Percentiles rank a stretch among this genome's conserved stretches.
These are phyloP conservation scores for Girardinus metallicus DNA, from an alignment of 2,797 vertebrate genomes.

Conservation along the genomic window DNA sequence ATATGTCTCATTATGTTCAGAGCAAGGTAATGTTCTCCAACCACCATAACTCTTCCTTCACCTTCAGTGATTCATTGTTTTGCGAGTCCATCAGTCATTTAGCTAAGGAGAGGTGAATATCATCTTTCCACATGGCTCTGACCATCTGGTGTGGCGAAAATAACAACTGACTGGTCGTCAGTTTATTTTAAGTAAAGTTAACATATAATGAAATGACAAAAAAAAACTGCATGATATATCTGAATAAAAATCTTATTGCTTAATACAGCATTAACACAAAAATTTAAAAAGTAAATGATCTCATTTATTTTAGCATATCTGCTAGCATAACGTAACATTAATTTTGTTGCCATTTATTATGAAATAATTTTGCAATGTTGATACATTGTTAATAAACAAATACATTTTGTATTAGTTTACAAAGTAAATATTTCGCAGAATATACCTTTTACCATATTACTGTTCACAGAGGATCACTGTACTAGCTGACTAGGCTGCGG, in stretches of 20 bases:
- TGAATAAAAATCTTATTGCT: neutral
- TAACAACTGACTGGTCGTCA: conserved; percentile 3
- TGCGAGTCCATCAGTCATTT: conserved; percentile 67
- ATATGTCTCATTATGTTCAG: conserved; percentile 80
- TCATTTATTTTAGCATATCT: neutral
- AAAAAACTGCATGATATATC: neutral
- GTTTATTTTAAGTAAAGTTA: neutral
- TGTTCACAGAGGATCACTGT: neutral
- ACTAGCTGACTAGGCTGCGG: neutral
- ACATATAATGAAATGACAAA: neutral
- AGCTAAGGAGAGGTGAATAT: conserved; percentile 49
- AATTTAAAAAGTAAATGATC: neutral
- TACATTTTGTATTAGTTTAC: neutral
- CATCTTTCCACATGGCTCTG: conserved; percentile 31
- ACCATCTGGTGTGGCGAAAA: conserved; percentile 41
- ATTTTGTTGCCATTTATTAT: neutral
- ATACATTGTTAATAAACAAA: neutral
- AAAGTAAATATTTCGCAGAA: neutral
- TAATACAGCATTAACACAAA: neutral
- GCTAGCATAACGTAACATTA: neutral
- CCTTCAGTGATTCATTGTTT: conserved; percentile 57
- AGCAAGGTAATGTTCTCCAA: conserved; percentile 66
- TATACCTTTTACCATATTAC: neutral
- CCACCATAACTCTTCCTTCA: conserved; percentile 48
- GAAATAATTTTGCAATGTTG: neutral